phyloP scores from a whole-genome alignment of 2,797 vertebrate genomes.

The Clarias pachynema region DNA sequence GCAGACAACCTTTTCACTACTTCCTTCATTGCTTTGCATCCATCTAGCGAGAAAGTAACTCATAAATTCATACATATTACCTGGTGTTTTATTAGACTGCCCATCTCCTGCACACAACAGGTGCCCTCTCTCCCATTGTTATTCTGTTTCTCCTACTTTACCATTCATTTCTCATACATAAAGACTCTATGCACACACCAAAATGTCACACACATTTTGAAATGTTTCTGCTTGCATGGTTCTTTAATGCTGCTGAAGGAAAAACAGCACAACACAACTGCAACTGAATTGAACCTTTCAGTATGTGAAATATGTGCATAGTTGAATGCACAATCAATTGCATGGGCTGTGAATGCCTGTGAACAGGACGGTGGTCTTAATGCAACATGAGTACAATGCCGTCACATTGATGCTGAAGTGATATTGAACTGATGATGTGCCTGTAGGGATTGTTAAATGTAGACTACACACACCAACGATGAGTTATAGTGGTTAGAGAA shows the following conservation, averaged over 20 bases:
- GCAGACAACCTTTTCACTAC: not conserved
- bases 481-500: not conserved
- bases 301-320: not conserved
- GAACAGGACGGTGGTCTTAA: not conserved
- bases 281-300: not conserved
- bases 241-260: not conserved
- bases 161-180: not conserved
- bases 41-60: not conserved
- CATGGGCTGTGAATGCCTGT: not conserved
- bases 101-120: not conserved
- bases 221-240: not conserved
- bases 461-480: not conserved
- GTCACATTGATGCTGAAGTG: not conserved
- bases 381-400: not conserved
- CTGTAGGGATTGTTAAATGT: not conserved
- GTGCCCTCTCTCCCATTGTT: not conserved
- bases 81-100: not conserved
- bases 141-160: not conserved
- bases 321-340: not conserved
- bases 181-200: not conserved
- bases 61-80: not conserved
- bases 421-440: not conserved
- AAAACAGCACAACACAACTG: not conserved
- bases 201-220: conserved; percentile 5
- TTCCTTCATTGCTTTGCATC: not conserved